Base-by-base conservation (phyloP, 1,140 invertebrate species). In the Penaeus japonicus region DNA sequence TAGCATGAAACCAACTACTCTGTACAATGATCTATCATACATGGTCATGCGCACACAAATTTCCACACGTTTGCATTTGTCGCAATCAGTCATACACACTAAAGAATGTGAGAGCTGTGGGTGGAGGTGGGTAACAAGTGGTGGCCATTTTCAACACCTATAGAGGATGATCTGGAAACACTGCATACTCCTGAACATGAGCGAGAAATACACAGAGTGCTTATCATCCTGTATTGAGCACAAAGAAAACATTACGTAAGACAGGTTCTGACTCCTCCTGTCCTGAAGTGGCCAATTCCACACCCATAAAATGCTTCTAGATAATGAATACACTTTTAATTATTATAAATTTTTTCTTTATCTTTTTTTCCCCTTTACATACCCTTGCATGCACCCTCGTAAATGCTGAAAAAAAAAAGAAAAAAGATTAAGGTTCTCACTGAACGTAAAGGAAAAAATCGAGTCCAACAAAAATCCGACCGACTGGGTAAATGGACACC, bases 191-290 rank as follows among this genome's bases (percentile, higher is more conserved):
- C 80, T 84, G 78, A 47, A 88, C 47, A 55, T 53, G 55, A 79
- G 83, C 55, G 54, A 83, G 87, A 83, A 83, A 73, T 88, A 88
- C 59, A 87, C 79, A 57, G 81, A 70, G 83, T 57, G 84, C 57
- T 75, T 78, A 30, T 78, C 84, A 77, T 85, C 84, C 84, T 79
- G 79, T 83, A 80, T 88, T 88, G 87, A 88, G 87, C 87, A 88
- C 87, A 84, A 73, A 88, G 62, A 79, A 82, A 88, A 88, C 85
- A 87, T 53, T 70, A 88, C 77, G 15, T 78, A 75, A 70, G 70
- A 88, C 87, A 88, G 87, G 80, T 84, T 57, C 47, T 73, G 53
- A 57, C 77, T 65, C 82, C 83, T 70, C 87, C 87, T 82, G 32
- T 77, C 85, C 78, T 78, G 55, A 75, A 86, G 65, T 57, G 73